Base-by-base conservation (phyloP, 2,113 vertebrate species). In the Poeciliopsis prolifica region DNA sequence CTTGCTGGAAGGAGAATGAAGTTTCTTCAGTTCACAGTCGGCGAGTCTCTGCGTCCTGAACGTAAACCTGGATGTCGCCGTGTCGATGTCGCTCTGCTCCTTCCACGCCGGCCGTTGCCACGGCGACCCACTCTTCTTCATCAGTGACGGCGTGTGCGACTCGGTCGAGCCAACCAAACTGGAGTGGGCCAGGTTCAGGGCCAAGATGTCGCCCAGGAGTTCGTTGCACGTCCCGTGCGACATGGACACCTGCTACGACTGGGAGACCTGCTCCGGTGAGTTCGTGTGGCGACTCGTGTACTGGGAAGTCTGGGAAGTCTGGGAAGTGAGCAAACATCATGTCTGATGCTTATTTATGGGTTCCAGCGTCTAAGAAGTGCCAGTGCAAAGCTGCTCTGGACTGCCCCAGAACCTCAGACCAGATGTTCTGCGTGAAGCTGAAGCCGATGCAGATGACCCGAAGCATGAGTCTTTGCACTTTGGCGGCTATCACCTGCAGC, bases 211-310 rank as follows among this genome's bases (percentile, higher is more conserved):
- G 29, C n/a, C 71, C 1, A 86, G 83, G 11, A 97, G 97, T 88
- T 88, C 92, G 1, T 94, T 93, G 61, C 94, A 89, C 78, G 86
- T 91, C 65, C 61, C 94, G 10, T 99, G 98, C 28, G 95, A 88
- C 30, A 93, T 94, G 8, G 93, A 98, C 85, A 95, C 87, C 26
- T 98, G 97, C 80, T 98, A 96, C 0, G 96, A 97, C 35, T 99
- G 98, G 97, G 97, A 98, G 76, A 94, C 85, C 14, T 99, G 98
- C 82, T 86, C 93, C 85, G 96, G 97, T 98, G 91, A 83, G 84
- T 64, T 15, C 8, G 11, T n/a, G 1, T 29, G 14, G 13, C 26
- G 15, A 19, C 44, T 48, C 44, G 19, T 3, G 17, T 48, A 17
- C 17, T 6, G 15, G 5, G 44, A 48, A 48, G 44, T 35, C 19